These are phyloP conservation scores for Petroica traversi DNA, from an alignment of 2,113 vertebrate genomes.

Conservation along the genomic window DNA sequence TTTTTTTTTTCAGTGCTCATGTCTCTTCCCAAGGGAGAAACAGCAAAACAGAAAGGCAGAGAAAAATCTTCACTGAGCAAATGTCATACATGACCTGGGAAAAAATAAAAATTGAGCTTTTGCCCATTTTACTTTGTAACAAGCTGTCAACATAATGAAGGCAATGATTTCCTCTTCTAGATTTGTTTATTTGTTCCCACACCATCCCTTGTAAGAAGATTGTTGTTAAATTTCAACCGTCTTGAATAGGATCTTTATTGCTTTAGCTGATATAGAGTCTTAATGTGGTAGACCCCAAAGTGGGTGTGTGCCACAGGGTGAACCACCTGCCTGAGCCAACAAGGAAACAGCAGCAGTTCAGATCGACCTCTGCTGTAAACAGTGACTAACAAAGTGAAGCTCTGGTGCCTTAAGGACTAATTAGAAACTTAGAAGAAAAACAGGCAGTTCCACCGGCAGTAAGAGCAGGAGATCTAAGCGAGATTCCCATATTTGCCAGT, in stretches of 20 bases:
- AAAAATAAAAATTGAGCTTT: neutral
- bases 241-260: neutral
- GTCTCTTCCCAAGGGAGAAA: neutral
- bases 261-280: neutral
- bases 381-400: neutral
- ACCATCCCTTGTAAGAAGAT: neutral
- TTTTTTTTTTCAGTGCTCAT: neutral
- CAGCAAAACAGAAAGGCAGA: neutral
- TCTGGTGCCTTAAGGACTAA: neutral
- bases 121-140: neutral
- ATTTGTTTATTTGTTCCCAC: neutral
- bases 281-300: neutral
- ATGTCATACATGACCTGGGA: neutral
- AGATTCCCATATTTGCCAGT: neutral
- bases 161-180: neutral
- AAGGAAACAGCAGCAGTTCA: neutral
- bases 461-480: neutral
- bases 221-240: neutral
- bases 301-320: neutral
- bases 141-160: neutral
- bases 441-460: neutral
- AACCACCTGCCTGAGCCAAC: neutral
- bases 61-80: neutral
- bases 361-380: neutral
- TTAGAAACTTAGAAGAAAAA: conserved; percentile 13